A percentile compares a stretch with the other conserved stretches of the same genome.
phyloP scores from a whole-genome alignment of 2,797 vertebrate genomes.

The Naso thynnoides region DNA sequence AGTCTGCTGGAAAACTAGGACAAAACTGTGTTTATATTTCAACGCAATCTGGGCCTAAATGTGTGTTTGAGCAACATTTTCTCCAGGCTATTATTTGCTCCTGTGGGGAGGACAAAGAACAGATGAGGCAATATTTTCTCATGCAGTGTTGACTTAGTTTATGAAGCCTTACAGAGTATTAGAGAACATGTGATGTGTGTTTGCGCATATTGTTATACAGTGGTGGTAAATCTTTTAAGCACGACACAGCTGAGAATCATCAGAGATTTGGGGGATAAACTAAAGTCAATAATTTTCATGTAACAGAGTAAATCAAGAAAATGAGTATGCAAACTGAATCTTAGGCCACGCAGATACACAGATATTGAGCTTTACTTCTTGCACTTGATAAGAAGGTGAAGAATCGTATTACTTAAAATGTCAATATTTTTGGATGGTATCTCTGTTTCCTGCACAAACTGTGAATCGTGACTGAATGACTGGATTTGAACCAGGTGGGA shows the following conservation, averaged over 20 bases:
- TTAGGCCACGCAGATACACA: neutral
- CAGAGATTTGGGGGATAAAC: neutral
- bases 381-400: neutral
- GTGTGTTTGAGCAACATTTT: conserved; percentile 54
- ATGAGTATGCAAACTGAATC: neutral
- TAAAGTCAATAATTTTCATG: neutral
- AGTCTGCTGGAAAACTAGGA: conserved; percentile 69
- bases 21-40: conserved; percentile 58
- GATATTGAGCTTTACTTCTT: neutral
- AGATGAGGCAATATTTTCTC: conserved; percentile 50
- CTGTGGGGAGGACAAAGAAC: conserved; percentile 18
- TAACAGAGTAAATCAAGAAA: neutral
- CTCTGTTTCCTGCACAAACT: too few species aligned
- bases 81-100: conserved; percentile 28
- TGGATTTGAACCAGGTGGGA: neutral
- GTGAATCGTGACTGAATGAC: neutral
- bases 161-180: conserved; percentile 22
- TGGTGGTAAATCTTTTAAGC: conserved; percentile 26
- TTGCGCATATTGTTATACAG: neutral
- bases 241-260: conserved; percentile 12
- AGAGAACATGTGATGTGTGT: conserved; percentile 5
- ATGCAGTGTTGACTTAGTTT: conserved; percentile 37
- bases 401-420: neutral
- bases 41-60: conserved; percentile 36
- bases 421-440: too few species aligned